A percentile compares a stretch with the other conserved stretches of the same genome.
These are phyloP conservation scores for Zaprionus vittiger DNA, from an alignment of 1,140 invertebrate species.

Conservation along the genomic window DNA sequence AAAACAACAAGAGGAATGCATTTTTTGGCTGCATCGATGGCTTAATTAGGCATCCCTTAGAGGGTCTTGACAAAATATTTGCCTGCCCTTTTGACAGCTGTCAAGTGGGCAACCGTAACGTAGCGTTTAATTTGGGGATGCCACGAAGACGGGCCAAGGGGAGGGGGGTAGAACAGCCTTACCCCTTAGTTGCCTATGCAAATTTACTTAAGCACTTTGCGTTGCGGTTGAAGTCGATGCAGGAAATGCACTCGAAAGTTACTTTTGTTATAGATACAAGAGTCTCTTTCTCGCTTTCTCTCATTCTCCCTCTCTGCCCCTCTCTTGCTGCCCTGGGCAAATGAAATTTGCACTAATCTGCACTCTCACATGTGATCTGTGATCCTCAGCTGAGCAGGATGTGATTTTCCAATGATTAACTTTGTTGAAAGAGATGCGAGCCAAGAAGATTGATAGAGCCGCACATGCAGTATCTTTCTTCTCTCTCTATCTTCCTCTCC, in stretches of 20 bases:
- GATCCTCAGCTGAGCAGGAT: slow-evolving; percentile 64
- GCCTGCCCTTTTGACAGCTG: slow-evolving; percentile 76
- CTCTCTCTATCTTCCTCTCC: slow-evolving; percentile 1
- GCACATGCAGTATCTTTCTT: slow-evolving; percentile 24
- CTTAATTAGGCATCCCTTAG: slow-evolving; percentile 66
- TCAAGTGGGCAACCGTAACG: slow-evolving; percentile 73
- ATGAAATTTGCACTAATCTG: slow-evolving; percentile 77
- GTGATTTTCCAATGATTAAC: slow-evolving; percentile 83
- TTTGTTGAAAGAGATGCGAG: slow-evolving; percentile 63
- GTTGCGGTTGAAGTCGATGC: slow-evolving; percentile 47
- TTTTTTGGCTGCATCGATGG: slow-evolving; percentile 56
- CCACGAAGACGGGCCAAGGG: not conserved
- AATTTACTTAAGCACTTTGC: slow-evolving; percentile 68
- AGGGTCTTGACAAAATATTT: slow-evolving; percentile 73
- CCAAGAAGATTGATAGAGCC: slow-evolving; percentile 51
- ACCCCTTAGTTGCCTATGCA: slow-evolving; percentile 53
- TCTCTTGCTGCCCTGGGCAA: slow-evolving; percentile 23
- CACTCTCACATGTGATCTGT: slow-evolving; percentile 24
- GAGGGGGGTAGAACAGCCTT: slow-evolving; percentile 13
- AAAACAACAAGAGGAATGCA: slow-evolving; percentile 68
- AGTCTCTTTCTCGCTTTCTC: not conserved
- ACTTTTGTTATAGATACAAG: slow-evolving; percentile 28
- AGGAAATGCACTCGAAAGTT: slow-evolving; percentile 45
- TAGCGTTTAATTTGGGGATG: slow-evolving; percentile 67
- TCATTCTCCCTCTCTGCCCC: not conserved